These are phyloP conservation scores for Drosophila paulistorum DNA, from an alignment of 1,140 invertebrate species.

Conservation along the genomic window DNA sequence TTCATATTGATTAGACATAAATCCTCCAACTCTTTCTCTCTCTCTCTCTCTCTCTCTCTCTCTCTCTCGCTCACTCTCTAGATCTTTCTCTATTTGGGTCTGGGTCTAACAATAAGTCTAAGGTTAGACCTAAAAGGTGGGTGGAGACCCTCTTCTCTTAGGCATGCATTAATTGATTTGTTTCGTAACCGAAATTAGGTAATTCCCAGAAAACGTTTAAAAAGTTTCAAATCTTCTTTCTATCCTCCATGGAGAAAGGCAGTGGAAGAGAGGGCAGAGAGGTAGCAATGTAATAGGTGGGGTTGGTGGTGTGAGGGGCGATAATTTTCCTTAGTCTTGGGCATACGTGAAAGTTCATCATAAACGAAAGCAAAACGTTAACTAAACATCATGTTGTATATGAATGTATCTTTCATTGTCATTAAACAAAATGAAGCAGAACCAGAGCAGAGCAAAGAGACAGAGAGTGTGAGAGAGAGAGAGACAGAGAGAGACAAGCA, in stretches of 20 bases:
- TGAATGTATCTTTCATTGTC: conserved; percentile 63
- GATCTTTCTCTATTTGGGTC: conserved; percentile 17
- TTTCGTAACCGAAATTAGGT: conserved; percentile 79
- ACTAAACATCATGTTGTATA: conserved; percentile 48
- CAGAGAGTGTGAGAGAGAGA: conserved; percentile 27
- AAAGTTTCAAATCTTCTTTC: conserved; percentile 65
- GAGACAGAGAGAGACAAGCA: not conserved
- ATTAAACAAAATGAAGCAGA: conserved; percentile 81
- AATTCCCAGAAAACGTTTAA: conserved; percentile 69
- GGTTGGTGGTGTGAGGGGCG: conserved; percentile 1
- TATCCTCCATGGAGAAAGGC: not conserved
- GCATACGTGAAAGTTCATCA: conserved; percentile 75
- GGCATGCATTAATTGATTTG: conserved; percentile 75
- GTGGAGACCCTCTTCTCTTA: not conserved
- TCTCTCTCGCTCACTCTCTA: not conserved
- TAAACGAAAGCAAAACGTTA: conserved; percentile 74
- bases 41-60: not conserved
- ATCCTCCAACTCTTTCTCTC: not conserved
- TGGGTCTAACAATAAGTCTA: not conserved
- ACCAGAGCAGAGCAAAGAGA: conserved; percentile 64
- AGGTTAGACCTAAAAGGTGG: not conserved
- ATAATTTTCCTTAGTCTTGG: conserved; percentile 42
- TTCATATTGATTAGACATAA: conserved; percentile 18
- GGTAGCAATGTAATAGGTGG: too few relatives aligned
- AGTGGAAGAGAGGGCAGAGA: not conserved